These are phyloP conservation scores for Haliclystus octoradiatus DNA, from an alignment of 30 jellyfish, hydroid and myxozoan genomes.

Conservation along the genomic window DNA sequence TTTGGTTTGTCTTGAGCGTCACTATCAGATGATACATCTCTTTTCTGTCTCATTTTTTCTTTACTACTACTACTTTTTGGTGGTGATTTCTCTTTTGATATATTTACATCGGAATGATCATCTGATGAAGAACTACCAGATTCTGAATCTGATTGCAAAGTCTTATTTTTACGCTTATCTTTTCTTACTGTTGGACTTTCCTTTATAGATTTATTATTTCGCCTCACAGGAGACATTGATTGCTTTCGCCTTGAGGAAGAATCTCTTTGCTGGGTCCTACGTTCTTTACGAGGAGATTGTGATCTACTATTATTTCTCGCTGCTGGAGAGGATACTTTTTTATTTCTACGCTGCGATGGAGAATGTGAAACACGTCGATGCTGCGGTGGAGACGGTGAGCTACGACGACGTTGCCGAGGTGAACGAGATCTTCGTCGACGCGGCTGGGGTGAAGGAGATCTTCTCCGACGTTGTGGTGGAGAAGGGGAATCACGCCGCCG, in stretches of 20 bases:
- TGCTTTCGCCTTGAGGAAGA: no score
- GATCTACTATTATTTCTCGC: no score
- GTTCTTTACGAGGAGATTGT: no score
- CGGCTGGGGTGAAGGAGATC: constrained; percentile 31
- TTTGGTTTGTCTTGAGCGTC: no score
- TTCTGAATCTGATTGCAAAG: background rate
- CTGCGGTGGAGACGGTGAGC: constrained; percentile 43
- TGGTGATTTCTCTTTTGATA: background rate
- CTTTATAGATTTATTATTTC: background rate
- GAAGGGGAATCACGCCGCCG: constrained; percentile 11
- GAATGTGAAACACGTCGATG: constrained; percentile 25
- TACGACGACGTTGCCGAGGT: constrained; percentile 39
- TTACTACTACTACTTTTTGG: background rate
- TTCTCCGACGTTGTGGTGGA: background rate
- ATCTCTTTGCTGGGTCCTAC: no score
- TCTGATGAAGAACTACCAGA: background rate
- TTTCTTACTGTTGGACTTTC: background rate
- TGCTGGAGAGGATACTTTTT: no score
- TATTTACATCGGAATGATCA: background rate
- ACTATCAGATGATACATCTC: background rate
- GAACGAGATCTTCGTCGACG: constrained; percentile 47
- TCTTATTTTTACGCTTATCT: background rate
- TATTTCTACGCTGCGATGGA: no score
- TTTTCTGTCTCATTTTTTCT: background rate
- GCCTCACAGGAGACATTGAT: no score